Conservation (phyloP, 2,797 vertebrate genomes). For the Aldrovandia affinis region DNA sequence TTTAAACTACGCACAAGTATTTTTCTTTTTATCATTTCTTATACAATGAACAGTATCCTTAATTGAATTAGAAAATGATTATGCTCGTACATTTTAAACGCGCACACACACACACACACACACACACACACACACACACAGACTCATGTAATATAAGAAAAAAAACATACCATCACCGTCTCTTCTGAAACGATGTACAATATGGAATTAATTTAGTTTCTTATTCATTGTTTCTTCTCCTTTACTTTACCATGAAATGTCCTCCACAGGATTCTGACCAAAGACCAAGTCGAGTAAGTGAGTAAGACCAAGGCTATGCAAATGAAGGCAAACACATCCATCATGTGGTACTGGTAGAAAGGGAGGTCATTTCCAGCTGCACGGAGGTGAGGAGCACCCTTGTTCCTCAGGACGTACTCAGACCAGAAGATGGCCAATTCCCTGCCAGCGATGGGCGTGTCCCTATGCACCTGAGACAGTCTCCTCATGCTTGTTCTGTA, state of each 20-base stretch:
- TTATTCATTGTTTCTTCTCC: conserved; percentile 13
- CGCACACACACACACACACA: no score
- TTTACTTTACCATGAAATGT: conserved; percentile 6
- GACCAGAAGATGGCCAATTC: conserved; percentile 34
- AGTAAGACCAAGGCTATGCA: background rate
- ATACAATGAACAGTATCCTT: background rate
- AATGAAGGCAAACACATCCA: conserved; percentile 28
- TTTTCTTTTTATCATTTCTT: conserved; percentile 10
- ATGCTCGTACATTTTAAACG: no score
- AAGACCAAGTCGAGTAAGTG: conserved; percentile 25
- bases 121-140: no score
- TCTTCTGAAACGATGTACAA: background rate
- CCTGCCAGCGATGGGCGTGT: conserved; percentile 18
- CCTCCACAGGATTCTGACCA: conserved; percentile 24
- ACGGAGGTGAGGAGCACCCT: conserved; percentile 30
- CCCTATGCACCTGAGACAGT: conserved; percentile 31
- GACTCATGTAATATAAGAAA: no score
- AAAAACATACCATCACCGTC: no score
- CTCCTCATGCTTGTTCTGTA: conserved; percentile 29
- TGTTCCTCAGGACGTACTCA: conserved; percentile 31
- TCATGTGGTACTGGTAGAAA: conserved; percentile 35
- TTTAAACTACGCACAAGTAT: conserved; percentile 66
- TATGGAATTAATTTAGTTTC: background rate
- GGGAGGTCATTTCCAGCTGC: conserved; percentile 30
- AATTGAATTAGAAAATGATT: no score